phyloP scores from a whole-genome alignment of 2,113 vertebrate genomes.

The Gadus macrocephalus region DNA sequence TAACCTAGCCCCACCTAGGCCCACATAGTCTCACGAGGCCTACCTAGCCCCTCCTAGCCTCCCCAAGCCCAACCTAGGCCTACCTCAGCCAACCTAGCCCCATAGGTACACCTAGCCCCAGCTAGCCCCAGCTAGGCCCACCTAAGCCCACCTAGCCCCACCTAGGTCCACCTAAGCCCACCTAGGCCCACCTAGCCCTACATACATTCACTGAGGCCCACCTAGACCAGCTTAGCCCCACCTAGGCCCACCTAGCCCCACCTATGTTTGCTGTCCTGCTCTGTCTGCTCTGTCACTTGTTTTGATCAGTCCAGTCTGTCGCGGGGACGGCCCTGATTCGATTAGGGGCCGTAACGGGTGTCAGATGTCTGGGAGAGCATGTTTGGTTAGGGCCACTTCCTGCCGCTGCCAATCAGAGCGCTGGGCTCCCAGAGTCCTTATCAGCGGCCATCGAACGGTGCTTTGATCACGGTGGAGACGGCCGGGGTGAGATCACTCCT shows the following conservation, averaged over 20 bases:
- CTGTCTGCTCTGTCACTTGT: slow-evolving; percentile 46
- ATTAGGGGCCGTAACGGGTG: slow-evolving; percentile 48
- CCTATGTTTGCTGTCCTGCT: not conserved
- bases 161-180: not conserved
- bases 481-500: not conserved
- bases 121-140: not conserved
- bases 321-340: slow-evolving; percentile 46
- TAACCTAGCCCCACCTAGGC: not conserved
- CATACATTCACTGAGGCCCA: no score
- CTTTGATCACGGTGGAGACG: slow-evolving; percentile 30
- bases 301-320: slow-evolving; percentile 35
- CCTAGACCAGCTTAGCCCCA: no score
- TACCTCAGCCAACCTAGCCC: no score
- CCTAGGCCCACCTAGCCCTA: no score
- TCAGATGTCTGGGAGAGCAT: slow-evolving; percentile 54
- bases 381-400: slow-evolving; percentile 47
- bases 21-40: no score
- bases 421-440: slow-evolving; percentile 4
- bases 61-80: not conserved
- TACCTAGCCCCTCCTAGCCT: no score
- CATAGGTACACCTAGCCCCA: not conserved
- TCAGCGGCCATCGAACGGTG: slow-evolving; percentile 24
- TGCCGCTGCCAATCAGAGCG: slow-evolving; percentile 36
- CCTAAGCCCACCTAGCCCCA: no score
- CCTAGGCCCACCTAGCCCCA: not conserved